phyloP scores from a whole-genome alignment of 2,888 invertebrate species.

The Smittia sp. region DNA sequence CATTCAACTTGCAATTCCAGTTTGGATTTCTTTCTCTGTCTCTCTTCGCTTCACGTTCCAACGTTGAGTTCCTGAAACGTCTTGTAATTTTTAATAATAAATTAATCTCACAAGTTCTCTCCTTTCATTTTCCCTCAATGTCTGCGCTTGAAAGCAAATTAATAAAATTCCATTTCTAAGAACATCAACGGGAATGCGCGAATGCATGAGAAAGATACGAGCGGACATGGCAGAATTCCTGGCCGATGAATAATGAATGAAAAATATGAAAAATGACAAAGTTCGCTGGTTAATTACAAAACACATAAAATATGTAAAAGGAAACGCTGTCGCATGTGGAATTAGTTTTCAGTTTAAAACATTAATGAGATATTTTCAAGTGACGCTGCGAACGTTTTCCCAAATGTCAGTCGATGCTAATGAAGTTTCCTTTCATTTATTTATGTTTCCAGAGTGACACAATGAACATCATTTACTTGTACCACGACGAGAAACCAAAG shows the following conservation, averaged over 20 bases:
- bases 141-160: conserved; percentile 19
- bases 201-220: conserved; percentile 1
- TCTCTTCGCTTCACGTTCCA: background rate
- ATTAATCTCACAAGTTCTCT: conserved; percentile 32
- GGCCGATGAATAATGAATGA: conserved; percentile 33
- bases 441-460: conserved; percentile 57
- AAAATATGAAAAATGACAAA: conserved; percentile 27
- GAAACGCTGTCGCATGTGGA: conserved; percentile 30
- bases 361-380: background rate
- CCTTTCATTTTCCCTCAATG: background rate
- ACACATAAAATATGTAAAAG: conserved; percentile 28
- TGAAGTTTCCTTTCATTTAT: background rate
- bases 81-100: conserved; percentile 38
- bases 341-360: conserved; percentile 8
- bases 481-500: conserved; percentile 57
- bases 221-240: conserved; percentile 35
- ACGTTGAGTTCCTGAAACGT: conserved; percentile 22
- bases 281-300: conserved; percentile 37
- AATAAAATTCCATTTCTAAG: background rate
- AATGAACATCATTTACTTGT: conserved; percentile 60
- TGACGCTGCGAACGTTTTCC: background rate
- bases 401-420: background rate
- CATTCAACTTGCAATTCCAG: conserved; percentile 19
- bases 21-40: background rate
- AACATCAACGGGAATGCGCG: conserved; percentile 8